Percentiles rank a stretch among this genome's conserved stretches.
Evolutionary conservation across 2,797 vertebrate species (phyloP).

Genomic region (Cossypha niveicapilla): DNA sequence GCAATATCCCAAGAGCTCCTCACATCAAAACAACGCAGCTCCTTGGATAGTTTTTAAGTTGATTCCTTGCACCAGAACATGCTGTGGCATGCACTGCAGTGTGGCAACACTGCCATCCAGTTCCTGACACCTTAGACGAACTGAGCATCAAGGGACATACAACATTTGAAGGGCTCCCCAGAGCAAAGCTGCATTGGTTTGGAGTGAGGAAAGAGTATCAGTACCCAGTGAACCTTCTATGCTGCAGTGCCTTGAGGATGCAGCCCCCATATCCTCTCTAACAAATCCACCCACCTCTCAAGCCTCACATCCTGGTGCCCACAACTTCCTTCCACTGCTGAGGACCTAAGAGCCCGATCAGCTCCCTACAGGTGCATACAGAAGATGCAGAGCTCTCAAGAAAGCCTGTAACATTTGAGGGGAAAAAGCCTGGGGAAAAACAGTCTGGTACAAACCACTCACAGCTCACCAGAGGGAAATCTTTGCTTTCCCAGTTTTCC

Average conservation of each 20-base stretch:
- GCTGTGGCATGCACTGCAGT: background rate
- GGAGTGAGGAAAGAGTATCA: background rate
- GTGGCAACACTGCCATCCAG: background rate
- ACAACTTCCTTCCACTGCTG: background rate
- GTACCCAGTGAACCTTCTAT: background rate
- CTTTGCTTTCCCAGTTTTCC: background rate
- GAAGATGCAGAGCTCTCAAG: accelerated
- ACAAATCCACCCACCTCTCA: background rate
- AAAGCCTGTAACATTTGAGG: background rate
- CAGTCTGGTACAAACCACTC: background rate
- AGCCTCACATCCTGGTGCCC: background rate
- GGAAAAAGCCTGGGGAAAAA: background rate
- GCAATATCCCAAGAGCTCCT: background rate
- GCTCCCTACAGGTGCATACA: background rate
- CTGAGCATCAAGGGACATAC: background rate
- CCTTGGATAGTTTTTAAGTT: background rate
- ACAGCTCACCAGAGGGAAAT: background rate
- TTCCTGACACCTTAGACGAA: background rate
- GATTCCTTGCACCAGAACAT: background rate
- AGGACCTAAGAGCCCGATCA: background rate
- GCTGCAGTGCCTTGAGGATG: background rate
- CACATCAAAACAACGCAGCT: background rate
- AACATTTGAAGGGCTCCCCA: background rate
- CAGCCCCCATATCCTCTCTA: background rate
- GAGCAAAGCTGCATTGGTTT: background rate